Conservation (phyloP, 1,140 invertebrate species). For the Palaemon carinicauda region DNA sequence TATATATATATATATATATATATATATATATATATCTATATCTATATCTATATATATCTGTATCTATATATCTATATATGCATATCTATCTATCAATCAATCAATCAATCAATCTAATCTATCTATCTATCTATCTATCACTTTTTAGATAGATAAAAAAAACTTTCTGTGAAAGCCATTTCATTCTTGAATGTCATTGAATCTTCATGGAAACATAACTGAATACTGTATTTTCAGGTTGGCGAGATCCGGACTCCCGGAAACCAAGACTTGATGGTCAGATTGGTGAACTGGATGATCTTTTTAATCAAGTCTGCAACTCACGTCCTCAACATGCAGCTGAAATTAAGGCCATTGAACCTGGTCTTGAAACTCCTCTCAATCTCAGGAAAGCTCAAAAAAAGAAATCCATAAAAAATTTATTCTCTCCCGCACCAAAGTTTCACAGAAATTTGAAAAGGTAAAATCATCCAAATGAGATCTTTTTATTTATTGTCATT, state of each 20-base stretch:
- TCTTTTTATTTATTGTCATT: not conserved
- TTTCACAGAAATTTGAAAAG: slow-evolving; percentile 92
- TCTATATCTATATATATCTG: too few species aligned
- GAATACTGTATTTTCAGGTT: slow-evolving; percentile 63
- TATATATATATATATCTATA: too few species aligned
- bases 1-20: too few species aligned
- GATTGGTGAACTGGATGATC: slow-evolving; percentile 76
- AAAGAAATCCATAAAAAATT: slow-evolving; percentile 90
- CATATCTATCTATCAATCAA: too few species aligned
- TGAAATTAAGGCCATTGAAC: slow-evolving; percentile 64
- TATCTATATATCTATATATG: too few species aligned
- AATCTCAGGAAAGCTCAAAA: slow-evolving; percentile 76
- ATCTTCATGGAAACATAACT: not conserved
- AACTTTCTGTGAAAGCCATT: too few species aligned
- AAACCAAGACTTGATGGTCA: slow-evolving; percentile 75
- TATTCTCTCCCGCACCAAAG: slow-evolving; percentile 92
- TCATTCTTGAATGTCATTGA: too few species aligned
- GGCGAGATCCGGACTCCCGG: slow-evolving; percentile 74
- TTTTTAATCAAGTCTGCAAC: slow-evolving; percentile 76
- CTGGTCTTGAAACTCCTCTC: slow-evolving; percentile 59
- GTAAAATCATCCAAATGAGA: slow-evolving; percentile 65
- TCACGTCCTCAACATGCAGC: slow-evolving; percentile 72
- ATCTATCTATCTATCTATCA: too few species aligned
- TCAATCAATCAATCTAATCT: too few species aligned
- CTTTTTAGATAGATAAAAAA: too few species aligned